These are phyloP conservation scores for Pyrrhia umbra DNA, from an alignment of 2,888 invertebrate species.

Conservation along the genomic window DNA sequence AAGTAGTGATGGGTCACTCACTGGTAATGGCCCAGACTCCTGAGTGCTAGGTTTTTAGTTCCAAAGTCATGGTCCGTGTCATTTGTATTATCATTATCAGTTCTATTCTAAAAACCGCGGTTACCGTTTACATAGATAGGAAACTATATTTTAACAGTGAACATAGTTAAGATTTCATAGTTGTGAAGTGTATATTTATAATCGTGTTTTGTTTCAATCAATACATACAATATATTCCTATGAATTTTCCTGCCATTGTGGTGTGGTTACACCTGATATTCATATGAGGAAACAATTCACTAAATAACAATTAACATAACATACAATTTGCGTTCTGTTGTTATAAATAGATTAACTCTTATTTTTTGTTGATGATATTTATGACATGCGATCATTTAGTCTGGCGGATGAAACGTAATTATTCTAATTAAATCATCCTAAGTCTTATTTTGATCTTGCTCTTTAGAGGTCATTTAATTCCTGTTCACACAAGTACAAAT, in stretches of 20 bases:
- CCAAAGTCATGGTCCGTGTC: too few species aligned
- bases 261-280: conserved; percentile 7
- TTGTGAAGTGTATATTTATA: too few species aligned
- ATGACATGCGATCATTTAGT: conserved; percentile 17
- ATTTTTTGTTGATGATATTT: conserved; percentile 8
- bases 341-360: conserved; percentile 18
- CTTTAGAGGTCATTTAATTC: not conserved
- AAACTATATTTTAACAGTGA: too few species aligned
- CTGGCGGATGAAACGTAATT: not conserved
- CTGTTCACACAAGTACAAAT: not conserved
- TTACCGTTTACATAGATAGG: too few species aligned
- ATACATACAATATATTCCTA: not conserved
- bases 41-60: too few species aligned
- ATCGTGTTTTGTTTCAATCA: not conserved
- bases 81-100: too few species aligned
- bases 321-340: conserved; percentile 18
- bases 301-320: conserved; percentile 10
- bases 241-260: conserved; percentile 24
- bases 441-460: not conserved
- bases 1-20: too few species aligned
- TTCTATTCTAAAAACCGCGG: too few species aligned
- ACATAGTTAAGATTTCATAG: too few species aligned
- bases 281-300: conserved; percentile 28
- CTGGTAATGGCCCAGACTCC: too few species aligned
- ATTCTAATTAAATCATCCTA: conserved; percentile 7